Percentiles rank a stretch among this genome's conserved stretches.
Evolutionary conservation across 2,113 vertebrate species (phyloP).

Genomic region (Scortum barcoo): DNA sequence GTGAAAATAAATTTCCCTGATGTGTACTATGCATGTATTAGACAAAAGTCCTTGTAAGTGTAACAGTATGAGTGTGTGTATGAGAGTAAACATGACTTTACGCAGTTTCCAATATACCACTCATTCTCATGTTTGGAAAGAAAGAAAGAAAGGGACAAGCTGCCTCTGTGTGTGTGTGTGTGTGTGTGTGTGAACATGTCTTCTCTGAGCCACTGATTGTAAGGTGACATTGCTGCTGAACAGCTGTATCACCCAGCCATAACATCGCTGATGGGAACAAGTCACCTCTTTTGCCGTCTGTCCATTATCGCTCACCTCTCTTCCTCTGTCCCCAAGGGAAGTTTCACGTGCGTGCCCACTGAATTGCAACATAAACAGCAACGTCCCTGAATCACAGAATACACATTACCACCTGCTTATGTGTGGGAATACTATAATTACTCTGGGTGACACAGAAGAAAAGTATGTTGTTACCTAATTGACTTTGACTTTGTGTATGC

Average conservation of each 20-base stretch:
- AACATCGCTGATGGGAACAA: conserved; percentile 31
- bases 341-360: background rate
- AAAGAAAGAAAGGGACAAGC: background rate
- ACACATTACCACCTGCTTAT: background rate
- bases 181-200: background rate
- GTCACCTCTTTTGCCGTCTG: conserved; percentile 23
- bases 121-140: background rate
- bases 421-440: conserved; percentile 5
- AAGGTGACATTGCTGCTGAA: conserved; percentile 51
- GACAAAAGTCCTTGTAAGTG: too few relatives aligned
- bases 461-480: background rate
- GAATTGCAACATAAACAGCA: background rate
- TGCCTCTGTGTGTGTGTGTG: background rate
- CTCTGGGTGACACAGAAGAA: background rate
- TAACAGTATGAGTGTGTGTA: background rate
- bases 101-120: background rate
- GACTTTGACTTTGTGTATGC: background rate
- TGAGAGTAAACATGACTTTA: too few relatives aligned
- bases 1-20: too few relatives aligned
- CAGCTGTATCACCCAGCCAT: conserved; percentile 36
- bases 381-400: background rate
- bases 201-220: conserved; percentile 34
- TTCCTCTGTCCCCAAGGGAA: background rate
- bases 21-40: background rate
- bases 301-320: background rate